Percentiles rank a stretch among this genome's conserved stretches.
These are phyloP conservation scores for Stegastes partitus DNA, from an alignment of 2,113 vertebrate species.

Conservation along the genomic window DNA sequence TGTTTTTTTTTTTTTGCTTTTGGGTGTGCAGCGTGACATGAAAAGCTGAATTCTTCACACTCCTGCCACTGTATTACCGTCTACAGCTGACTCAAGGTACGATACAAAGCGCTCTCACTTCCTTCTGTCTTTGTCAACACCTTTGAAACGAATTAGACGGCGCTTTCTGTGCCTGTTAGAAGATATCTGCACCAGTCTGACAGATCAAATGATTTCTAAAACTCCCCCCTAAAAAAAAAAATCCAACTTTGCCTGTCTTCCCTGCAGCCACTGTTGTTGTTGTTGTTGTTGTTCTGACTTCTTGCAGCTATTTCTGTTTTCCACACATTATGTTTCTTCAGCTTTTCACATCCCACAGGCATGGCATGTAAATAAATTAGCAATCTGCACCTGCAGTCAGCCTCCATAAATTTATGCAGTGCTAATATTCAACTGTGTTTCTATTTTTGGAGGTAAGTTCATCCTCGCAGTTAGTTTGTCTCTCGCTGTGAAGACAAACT, in stretches of 20 bases:
- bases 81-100: not conserved
- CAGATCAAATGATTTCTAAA: conserved; percentile 17
- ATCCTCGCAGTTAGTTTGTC: not conserved
- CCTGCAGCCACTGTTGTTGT: conserved; percentile 33
- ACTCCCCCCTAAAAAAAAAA: conserved; percentile 7
- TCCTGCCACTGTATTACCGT: not conserved
- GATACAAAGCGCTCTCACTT: not conserved
- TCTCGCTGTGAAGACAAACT: conserved; percentile 25
- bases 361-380: conserved; percentile 52
- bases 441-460: conserved; percentile 43
- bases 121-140: conserved; percentile 17
- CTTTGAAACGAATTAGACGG: conserved; percentile 30
- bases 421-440: conserved; percentile 27
- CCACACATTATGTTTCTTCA: conserved; percentile 35
- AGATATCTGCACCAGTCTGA: conserved; percentile 22
- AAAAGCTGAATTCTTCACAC: not conserved
- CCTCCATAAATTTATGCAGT: conserved; percentile 36
- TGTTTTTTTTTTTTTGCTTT: too few species aligned
- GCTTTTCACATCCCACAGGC: conserved; percentile 41
- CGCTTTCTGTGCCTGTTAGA: conserved; percentile 4
- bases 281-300: conserved; percentile 42
- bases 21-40: too few species aligned
- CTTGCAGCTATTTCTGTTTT: conserved; percentile 54
- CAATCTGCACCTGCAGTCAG: conserved; percentile 47
- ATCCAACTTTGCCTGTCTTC: conserved; percentile 17